A percentile compares a stretch with the other conserved stretches of the same genome.
These are phyloP conservation scores for Platycheirus rosarum DNA, from an alignment of 2,888 invertebrate species.

Conservation along the genomic window DNA sequence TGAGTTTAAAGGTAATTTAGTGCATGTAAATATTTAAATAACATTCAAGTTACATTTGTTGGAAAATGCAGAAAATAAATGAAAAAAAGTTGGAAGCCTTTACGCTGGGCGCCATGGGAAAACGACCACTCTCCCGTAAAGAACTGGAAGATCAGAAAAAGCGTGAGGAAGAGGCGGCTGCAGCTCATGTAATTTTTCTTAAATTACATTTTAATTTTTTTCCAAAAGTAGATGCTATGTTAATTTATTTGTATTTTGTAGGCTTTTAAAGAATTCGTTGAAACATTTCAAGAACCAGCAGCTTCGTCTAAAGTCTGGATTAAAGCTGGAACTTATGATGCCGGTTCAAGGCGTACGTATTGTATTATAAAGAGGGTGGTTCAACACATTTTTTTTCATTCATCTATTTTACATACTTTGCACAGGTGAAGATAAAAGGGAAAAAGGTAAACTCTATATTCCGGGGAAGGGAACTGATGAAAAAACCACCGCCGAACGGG, in stretches of 20 bases:
- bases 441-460: constrained; percentile 95
- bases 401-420: neutral
- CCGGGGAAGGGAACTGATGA: constrained; percentile 88
- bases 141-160: constrained; percentile 93
- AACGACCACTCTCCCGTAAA: constrained; percentile 88
- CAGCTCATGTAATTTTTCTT: constrained; percentile 88
- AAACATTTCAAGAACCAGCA: constrained; percentile 96
- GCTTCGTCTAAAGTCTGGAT: constrained; percentile 96
- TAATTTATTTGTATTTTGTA: constrained; percentile 80
- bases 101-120: constrained; percentile 89
- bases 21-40: constrained; percentile 7
- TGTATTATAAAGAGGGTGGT: too few species aligned
- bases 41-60: constrained; percentile 23
- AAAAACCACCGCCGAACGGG: constrained; percentile 86
- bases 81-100: constrained; percentile 91
- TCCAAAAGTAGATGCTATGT: too few species aligned
- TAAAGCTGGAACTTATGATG: constrained; percentile 98
- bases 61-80: constrained; percentile 84
- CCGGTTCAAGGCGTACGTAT: constrained; percentile 92
- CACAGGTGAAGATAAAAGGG: constrained; percentile 92
- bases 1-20: constrained; percentile 66
- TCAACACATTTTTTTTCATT: neutral
- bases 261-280: constrained; percentile 98
- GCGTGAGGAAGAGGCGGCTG: constrained; percentile 94
- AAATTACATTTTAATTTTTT: too few species aligned